A percentile compares a stretch with the other conserved stretches of the same genome.
Evolutionary conservation across 2,797 vertebrate species (phyloP).

Genomic region (Gorsachius magnificus): DNA sequence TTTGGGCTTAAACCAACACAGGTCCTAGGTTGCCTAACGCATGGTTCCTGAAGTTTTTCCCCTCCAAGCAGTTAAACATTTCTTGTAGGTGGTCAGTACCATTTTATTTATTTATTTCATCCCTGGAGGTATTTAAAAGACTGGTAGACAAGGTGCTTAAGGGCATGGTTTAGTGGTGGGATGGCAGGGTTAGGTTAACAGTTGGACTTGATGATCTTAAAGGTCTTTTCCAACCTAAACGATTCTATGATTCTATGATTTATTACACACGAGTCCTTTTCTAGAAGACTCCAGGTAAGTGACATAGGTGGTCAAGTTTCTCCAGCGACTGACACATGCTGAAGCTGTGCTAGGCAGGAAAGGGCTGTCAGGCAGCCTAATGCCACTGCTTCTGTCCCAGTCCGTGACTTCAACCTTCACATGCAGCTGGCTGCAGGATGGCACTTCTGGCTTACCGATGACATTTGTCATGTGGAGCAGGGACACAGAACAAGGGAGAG

Average conservation of each 20-base stretch:
- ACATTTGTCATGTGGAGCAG: rapidly evolving
- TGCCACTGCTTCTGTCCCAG: not conserved
- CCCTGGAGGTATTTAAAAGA: no score
- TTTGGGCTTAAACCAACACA: not conserved
- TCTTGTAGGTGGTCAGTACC: not conserved
- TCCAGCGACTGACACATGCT: not conserved
- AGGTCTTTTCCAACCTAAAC: no score
- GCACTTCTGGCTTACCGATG: not conserved
- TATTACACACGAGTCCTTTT: not conserved
- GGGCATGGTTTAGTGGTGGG: no score
- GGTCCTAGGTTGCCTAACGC: not conserved
- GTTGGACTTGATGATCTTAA: no score
- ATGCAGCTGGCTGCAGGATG: not conserved
- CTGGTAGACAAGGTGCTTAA: no score
- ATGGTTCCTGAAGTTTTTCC: not conserved
- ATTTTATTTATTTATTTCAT: not conserved
- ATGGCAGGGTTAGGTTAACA: no score
- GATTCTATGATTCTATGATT: no score
- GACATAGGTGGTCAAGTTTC: not conserved
- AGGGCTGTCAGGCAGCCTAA: not conserved
- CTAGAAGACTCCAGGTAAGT: not conserved
- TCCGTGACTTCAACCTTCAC: not conserved
- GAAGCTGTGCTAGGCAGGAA: not conserved
- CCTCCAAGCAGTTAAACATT: not conserved
- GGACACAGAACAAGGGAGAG: not conserved